Evolutionary conservation across 53 echinoderm and acorn worm genomes (phyloP).

Genomic region (Zoroaster sp.): DNA sequence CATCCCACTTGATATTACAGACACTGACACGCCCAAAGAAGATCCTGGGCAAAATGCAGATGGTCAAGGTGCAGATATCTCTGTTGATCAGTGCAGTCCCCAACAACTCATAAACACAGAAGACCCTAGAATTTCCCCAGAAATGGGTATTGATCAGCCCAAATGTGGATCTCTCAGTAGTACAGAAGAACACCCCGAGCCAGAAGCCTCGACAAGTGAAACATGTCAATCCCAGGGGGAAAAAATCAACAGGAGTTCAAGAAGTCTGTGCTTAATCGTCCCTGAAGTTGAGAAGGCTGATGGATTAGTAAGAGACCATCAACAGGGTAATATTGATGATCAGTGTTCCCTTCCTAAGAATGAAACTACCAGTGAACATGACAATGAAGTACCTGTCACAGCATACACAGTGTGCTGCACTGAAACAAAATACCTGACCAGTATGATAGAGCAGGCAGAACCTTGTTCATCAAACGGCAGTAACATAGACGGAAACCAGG

Average conservation of each 20-base stretch:
- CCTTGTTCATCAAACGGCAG: background rate
- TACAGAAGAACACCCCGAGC: background rate
- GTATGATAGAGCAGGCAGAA: background rate
- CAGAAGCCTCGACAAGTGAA: background rate
- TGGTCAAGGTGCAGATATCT: background rate
- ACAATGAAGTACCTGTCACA: constrained; percentile 25
- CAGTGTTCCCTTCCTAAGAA: background rate
- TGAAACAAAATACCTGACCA: background rate
- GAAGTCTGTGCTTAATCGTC: background rate
- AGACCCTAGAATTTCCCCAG: background rate
- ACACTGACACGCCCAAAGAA: background rate
- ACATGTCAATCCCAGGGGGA: background rate
- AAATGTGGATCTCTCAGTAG: too few species aligned
- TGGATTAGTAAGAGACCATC: background rate
- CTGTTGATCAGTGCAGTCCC: background rate
- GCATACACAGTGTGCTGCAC: background rate
- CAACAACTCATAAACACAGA: background rate
- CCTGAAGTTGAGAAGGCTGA: background rate
- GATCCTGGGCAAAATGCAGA: background rate
- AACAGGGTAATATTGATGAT: background rate
- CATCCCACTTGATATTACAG: background rate
- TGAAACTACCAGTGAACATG: background rate
- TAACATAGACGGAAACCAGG: too few species aligned
- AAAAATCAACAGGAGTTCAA: background rate
- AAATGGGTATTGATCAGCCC: too few species aligned